A percentile compares a stretch with the other conserved stretches of the same genome.
phyloP scores from a whole-genome alignment of 2,888 invertebrate species.

The Linyphia triangularis region DNA sequence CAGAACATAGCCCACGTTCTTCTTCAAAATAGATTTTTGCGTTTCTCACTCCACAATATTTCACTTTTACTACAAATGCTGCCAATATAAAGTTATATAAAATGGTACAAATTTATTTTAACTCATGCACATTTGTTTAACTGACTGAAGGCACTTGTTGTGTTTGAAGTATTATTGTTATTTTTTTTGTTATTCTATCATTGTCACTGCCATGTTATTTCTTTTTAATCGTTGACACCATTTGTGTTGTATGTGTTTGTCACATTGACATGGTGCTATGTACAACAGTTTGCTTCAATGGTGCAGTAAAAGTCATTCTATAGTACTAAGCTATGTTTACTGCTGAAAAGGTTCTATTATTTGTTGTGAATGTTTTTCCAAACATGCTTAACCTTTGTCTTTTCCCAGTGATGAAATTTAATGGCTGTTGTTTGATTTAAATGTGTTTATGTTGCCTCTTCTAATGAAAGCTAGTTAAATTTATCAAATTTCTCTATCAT shows the following conservation, averaged over 20 bases:
- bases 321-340: conserved; percentile 16
- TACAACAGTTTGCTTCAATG: conserved; percentile 42
- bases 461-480: not conserved
- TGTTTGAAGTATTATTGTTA: conserved; percentile 70
- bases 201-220: conserved; percentile 71
- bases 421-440: conserved; percentile 44
- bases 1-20: conserved; percentile 35
- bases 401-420: conserved; percentile 64
- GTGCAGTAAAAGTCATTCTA: conserved; percentile 6
- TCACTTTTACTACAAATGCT: not conserved
- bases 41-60: not conserved
- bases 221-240: conserved; percentile 56
- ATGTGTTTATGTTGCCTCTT: conserved; percentile 53
- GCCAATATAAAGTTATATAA: conserved; percentile 19
- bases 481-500: conserved; percentile 38
- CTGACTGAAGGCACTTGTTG: not conserved
- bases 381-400: conserved; percentile 7
- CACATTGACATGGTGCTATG: conserved; percentile 74
- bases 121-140: conserved; percentile 15
- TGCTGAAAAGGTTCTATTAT: conserved; percentile 7
- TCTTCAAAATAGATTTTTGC: no score
- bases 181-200: conserved; percentile 52
- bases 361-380: conserved; percentile 64
- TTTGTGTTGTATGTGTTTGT: conserved; percentile 71
- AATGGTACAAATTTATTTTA: conserved; percentile 38